phyloP scores from a whole-genome alignment of 2,888 invertebrate species.

The Limnephilus rhombicus region DNA sequence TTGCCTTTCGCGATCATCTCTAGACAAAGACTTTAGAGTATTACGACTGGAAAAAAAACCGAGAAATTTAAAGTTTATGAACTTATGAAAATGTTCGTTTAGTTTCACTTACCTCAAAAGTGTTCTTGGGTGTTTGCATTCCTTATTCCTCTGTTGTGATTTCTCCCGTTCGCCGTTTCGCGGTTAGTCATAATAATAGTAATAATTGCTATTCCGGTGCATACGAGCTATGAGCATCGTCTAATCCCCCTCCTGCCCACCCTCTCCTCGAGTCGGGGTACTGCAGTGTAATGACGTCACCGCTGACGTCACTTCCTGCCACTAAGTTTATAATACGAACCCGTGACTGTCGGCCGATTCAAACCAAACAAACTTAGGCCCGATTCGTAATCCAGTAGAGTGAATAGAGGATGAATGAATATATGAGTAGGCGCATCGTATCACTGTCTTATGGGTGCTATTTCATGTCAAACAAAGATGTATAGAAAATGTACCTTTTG shows the following conservation, averaged over 20 bases:
- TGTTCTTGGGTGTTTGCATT: background rate
- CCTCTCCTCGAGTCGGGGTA: background rate
- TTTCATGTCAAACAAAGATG: background rate
- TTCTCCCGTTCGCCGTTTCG: background rate
- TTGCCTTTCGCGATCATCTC: background rate
- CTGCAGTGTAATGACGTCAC: constrained; percentile 57
- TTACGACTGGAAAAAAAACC: background rate
- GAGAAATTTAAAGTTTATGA: background rate
- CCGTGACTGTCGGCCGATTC: background rate
- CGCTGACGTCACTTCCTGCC: constrained; percentile 55
- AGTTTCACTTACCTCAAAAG: background rate
- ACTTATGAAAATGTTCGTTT: background rate
- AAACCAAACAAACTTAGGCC: background rate
- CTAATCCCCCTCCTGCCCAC: background rate
- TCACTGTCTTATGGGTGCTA: background rate
- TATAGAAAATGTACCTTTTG: no score
- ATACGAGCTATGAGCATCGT: background rate
- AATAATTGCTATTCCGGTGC: constrained; percentile 10
- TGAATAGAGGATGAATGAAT: background rate
- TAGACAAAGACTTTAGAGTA: background rate
- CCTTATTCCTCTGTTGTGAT: background rate
- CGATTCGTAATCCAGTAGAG: background rate
- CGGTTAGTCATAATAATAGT: background rate
- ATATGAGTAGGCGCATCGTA: background rate
- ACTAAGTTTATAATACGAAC: background rate